Percentiles rank a stretch among this genome's conserved stretches.
These are phyloP conservation scores for Chionomys nivalis DNA, from an alignment of 2,113 vertebrate genomes.

Conservation along the genomic window DNA sequence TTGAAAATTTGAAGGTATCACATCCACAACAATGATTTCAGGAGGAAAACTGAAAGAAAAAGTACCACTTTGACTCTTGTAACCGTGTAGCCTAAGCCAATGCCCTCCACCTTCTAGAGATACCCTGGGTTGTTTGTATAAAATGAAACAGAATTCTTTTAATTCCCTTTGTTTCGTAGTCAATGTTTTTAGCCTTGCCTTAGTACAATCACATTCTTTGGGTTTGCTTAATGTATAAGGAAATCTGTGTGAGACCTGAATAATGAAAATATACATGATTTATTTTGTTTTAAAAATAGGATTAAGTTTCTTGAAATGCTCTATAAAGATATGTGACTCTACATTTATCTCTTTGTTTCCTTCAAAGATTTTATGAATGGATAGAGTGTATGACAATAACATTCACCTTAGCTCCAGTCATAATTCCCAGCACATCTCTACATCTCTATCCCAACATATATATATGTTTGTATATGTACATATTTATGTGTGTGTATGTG, in stretches of 20 bases:
- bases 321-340: not conserved
- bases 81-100: not conserved
- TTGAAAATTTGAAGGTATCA: not conserved
- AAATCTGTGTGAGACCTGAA: not conserved
- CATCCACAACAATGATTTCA: not conserved
- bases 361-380: not conserved
- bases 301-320: slow-evolving; percentile 7
- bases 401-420: not conserved
- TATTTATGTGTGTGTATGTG: too few relatives aligned
- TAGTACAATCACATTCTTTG: not conserved
- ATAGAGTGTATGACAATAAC: not conserved
- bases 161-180: not conserved
- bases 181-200: not conserved
- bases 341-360: not conserved
- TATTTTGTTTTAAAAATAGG: not conserved
- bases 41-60: not conserved
- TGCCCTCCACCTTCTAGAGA: not conserved
- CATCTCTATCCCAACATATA: not conserved
- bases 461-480: too few relatives aligned
- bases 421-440: not conserved
- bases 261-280: not conserved
- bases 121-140: not conserved
- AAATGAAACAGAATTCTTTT: not conserved
- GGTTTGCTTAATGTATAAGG: not conserved
- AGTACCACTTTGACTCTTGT: not conserved